Conservation (phyloP, 2,797 vertebrate genomes). For the Phyllotis vaccarum region DNA sequence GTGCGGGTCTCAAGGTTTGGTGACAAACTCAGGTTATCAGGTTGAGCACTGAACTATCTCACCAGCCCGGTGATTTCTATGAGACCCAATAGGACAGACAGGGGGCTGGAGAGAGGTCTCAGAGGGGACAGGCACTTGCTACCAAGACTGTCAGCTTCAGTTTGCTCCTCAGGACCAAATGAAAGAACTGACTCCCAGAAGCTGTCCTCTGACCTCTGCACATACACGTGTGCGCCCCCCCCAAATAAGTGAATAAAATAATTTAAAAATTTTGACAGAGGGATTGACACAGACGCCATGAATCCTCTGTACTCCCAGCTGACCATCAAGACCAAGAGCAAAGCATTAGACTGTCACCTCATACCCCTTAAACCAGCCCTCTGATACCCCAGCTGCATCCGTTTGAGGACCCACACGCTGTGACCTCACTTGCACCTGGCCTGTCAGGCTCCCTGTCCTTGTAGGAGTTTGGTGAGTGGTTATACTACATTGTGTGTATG, state of each 20-base stretch:
- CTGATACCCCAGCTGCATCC: background rate
- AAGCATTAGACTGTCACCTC: background rate
- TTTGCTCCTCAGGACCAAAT: background rate
- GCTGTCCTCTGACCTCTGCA: background rate
- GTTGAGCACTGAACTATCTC: background rate
- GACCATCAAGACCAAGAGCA: background rate
- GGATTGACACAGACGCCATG: no score
- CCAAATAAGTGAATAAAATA: background rate
- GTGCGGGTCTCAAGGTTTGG: background rate
- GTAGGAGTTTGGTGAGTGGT: background rate
- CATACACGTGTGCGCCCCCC: background rate
- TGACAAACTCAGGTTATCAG: no score
- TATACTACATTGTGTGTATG: background rate
- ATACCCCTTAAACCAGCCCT: background rate
- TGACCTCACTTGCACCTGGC: background rate
- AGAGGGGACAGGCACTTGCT: background rate
- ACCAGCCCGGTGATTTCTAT: no score
- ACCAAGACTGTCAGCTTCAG: background rate
- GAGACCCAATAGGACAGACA: background rate
- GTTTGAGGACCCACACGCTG: background rate
- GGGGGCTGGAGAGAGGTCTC: background rate
- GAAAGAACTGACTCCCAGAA: background rate
- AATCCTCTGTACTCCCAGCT: background rate
- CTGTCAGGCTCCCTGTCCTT: background rate
- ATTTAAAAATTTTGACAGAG: background rate